phyloP scores from a whole-genome alignment of 1,140 invertebrate genomes.

The Callitettix versicolor region DNA sequence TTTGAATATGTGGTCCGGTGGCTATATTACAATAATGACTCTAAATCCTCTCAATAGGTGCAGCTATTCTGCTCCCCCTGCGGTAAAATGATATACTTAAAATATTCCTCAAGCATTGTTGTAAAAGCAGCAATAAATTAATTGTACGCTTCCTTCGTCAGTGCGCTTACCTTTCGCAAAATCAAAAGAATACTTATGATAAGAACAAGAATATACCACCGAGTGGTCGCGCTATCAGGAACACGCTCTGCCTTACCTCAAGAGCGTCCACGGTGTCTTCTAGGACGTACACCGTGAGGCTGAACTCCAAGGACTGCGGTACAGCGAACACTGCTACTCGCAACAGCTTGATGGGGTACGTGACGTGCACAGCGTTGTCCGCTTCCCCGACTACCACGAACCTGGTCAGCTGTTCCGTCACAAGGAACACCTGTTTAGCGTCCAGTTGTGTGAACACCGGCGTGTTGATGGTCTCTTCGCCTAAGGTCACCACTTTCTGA shows the following conservation, averaged over 20 bases:
- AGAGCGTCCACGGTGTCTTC: constrained; percentile 85
- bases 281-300: constrained; percentile 79
- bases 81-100: no score
- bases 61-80: no score
- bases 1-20: no score
- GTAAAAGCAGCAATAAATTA: no score
- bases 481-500: constrained; percentile 75
- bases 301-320: constrained; percentile 55
- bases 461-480: constrained; percentile 91
- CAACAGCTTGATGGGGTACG: constrained; percentile 57
- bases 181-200: no score
- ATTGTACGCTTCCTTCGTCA: no score
- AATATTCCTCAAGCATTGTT: no score
- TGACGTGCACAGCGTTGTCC: constrained; percentile 10
- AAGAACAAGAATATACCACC: no score
- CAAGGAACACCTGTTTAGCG: constrained; percentile 72
- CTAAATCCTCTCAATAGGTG: no score
- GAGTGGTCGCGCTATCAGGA: no score
- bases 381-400: constrained; percentile 82
- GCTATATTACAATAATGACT: no score
- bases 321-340: constrained; percentile 76
- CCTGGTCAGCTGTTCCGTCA: constrained; percentile 77
- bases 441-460: constrained; percentile 88
- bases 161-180: no score
- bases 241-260: constrained; percentile 72